Percentiles rank a stretch among this genome's conserved stretches.
Evolutionary conservation across 2,888 invertebrate species (phyloP).

Genomic region (Tetranychus truncatus): DNA sequence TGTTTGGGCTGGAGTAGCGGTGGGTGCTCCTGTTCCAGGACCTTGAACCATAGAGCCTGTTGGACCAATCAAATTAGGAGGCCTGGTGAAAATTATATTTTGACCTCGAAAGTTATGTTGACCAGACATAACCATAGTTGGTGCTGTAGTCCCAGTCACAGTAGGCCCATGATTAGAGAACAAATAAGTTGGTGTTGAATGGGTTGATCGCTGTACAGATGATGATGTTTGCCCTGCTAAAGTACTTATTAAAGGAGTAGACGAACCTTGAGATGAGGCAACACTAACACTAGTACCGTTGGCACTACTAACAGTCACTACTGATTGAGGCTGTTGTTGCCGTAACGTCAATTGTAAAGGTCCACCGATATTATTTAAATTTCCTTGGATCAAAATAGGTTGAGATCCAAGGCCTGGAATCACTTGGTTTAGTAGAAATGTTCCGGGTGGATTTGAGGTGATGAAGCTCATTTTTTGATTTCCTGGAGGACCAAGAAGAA

Average conservation of each 20-base stretch:
- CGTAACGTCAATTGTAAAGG: constrained; percentile 48
- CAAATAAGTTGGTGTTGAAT: constrained; percentile 19
- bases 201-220: constrained; percentile 8
- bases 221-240: constrained; percentile 3
- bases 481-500: constrained; percentile 22
- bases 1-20: constrained; percentile 10
- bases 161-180: constrained; percentile 22
- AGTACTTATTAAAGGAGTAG: constrained; percentile 5
- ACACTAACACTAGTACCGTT: constrained; percentile 14
- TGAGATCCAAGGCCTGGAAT: constrained; percentile 30
- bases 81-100: constrained; percentile 18
- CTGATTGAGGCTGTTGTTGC: constrained; percentile 30
- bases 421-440: constrained; percentile 34
- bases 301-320: constrained; percentile 5
- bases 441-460: constrained; percentile 24
- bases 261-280: not conserved
- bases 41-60: constrained; percentile 21
- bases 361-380: constrained; percentile 32
- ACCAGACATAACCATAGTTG: constrained; percentile 23
- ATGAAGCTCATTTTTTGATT: constrained; percentile 22
- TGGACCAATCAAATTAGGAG: constrained; percentile 23
- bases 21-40: constrained; percentile 5
- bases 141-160: constrained; percentile 16
- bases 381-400: constrained; percentile 44
- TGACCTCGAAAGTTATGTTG: constrained; percentile 16